Conservation (phyloP, 2,797 vertebrate genomes). For the Knipowitschia caucasica region DNA sequence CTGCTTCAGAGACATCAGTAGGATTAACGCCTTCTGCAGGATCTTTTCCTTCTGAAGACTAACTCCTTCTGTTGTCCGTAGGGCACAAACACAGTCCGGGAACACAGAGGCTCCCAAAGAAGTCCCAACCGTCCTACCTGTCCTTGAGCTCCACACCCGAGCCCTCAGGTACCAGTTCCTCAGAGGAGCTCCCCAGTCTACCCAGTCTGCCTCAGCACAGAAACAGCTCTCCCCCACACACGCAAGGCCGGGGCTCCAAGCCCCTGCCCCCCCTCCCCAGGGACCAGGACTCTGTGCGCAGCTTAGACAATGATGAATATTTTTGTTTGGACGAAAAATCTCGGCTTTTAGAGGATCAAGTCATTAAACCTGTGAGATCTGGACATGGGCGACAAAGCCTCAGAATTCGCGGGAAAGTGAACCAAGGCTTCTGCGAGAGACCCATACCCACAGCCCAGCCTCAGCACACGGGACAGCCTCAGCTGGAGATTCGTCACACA, state of each 20-base stretch:
- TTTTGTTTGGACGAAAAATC: slow-evolving; percentile 82
- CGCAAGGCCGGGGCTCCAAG: slow-evolving; percentile 79
- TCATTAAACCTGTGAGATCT: slow-evolving; percentile 70
- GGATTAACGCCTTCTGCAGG: no score
- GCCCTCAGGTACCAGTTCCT: slow-evolving; percentile 59
- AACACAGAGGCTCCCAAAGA: slow-evolving; percentile 74
- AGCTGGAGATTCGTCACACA: neutral
- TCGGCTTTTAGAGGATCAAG: slow-evolving; percentile 68
- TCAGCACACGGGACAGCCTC: slow-evolving; percentile 19
- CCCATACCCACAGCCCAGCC: slow-evolving; percentile 40
- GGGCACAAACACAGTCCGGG: slow-evolving; percentile 73
- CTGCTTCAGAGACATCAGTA: no score
- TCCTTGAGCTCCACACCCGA: slow-evolving; percentile 65
- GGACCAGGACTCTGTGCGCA: slow-evolving; percentile 74
- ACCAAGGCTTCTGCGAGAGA: slow-evolving; percentile 87
- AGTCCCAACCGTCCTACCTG: slow-evolving; percentile 71
- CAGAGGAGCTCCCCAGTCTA: slow-evolving; percentile 77
- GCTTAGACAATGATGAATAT: slow-evolving; percentile 86
- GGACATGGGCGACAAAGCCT: slow-evolving; percentile 82
- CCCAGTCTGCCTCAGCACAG: slow-evolving; percentile 82
- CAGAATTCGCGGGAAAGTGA: slow-evolving; percentile 87
- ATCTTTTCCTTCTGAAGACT: neutral
- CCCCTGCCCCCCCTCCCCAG: slow-evolving; percentile 88
- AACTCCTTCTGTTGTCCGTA: slow-evolving; percentile 53
- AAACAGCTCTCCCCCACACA: slow-evolving; percentile 77